A percentile compares a stretch with the other conserved stretches of the same genome.
These are phyloP conservation scores for Trachelus tabidus DNA, from an alignment of 2,888 invertebrate species.

Conservation along the genomic window DNA sequence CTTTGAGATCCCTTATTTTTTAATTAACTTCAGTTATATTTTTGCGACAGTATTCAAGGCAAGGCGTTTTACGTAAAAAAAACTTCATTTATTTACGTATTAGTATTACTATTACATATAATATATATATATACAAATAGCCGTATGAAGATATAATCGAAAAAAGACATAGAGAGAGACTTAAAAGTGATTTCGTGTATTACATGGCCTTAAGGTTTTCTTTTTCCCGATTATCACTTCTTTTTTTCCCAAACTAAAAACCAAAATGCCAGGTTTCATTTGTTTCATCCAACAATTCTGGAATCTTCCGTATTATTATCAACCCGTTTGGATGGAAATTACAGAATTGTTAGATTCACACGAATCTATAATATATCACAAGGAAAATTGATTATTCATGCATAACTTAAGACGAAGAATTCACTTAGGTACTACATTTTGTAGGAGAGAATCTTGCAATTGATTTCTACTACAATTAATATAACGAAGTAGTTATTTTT, in stretches of 20 bases:
- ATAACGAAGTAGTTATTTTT: background rate
- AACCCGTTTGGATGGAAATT: background rate
- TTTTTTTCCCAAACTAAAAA: slow-evolving; percentile 18
- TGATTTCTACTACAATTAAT: background rate
- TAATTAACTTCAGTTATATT: background rate
- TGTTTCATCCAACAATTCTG: background rate
- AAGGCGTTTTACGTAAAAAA: background rate
- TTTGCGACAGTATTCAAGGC: background rate
- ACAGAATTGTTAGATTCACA: background rate
- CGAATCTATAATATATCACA: background rate
- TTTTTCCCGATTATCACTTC: background rate
- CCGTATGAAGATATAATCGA: slow-evolving; percentile 21
- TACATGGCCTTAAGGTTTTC: slow-evolving; percentile 41
- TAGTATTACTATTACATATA: slow-evolving; percentile 24
- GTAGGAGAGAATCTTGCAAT: background rate
- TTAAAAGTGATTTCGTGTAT: slow-evolving; percentile 11
- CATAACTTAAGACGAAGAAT: background rate
- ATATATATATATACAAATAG: slow-evolving; percentile 18
- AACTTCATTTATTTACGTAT: slow-evolving; percentile 17
- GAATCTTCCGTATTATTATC: background rate
- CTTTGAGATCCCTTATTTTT: slow-evolving; percentile 6
- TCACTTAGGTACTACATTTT: background rate
- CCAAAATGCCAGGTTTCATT: slow-evolving; percentile 39
- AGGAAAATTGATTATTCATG: background rate
- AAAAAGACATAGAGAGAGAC: slow-evolving; percentile 15